phyloP scores from a whole-genome alignment of 2,888 invertebrate species.

The Rotaria sp. region DNA sequence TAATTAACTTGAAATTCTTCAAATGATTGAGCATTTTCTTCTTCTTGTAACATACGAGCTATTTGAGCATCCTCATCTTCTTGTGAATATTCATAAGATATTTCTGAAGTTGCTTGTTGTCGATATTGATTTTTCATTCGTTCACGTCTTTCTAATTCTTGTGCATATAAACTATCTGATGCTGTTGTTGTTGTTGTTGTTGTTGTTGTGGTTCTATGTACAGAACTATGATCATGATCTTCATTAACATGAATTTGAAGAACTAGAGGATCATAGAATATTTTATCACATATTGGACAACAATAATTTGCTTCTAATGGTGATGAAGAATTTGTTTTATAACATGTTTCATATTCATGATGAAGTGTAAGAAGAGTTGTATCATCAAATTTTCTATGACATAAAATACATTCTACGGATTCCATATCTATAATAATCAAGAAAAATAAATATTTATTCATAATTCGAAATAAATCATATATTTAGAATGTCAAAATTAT shows the following conservation, averaged over 20 bases:
- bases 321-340: not conserved
- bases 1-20: not conserved
- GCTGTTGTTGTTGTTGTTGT: conserved; percentile 47
- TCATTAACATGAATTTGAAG: conserved; percentile 70
- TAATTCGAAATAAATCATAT: not conserved
- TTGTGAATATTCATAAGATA: conserved; percentile 67
- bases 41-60: conserved; percentile 5
- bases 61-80: conserved; percentile 48
- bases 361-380: conserved; percentile 21
- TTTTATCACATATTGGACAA: conserved; percentile 54
- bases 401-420: not conserved
- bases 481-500: not conserved
- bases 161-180: conserved; percentile 59
- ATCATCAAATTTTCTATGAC: conserved; percentile 31
- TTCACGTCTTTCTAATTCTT: conserved; percentile 61
- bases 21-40: conserved; percentile 3
- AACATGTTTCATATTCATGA: not conserved
- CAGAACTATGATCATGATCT: conserved; percentile 41
- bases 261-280: conserved; percentile 57
- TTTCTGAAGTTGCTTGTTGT: conserved; percentile 60
- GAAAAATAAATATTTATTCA: not conserved
- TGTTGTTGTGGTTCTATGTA: conserved; percentile 38
- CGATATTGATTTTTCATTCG: conserved; percentile 67
- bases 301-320: conserved; percentile 10
- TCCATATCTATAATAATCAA: not conserved